A percentile compares a stretch with the other conserved stretches of the same genome.
phyloP scores from a whole-genome alignment of 2,888 invertebrate genomes.

The Hybos culiciformis region DNA sequence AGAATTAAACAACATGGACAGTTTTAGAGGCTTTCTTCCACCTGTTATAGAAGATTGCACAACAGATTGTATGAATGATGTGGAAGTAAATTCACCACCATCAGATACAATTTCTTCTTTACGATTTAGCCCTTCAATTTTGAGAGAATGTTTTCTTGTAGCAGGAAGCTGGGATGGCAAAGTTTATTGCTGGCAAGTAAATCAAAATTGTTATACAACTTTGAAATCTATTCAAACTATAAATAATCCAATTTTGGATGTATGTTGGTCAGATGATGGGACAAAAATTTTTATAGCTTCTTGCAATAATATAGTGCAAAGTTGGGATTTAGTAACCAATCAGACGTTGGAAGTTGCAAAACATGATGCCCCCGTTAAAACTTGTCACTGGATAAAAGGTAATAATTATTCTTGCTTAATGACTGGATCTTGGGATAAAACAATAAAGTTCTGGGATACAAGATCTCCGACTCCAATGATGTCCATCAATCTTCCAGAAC shows the following conservation, averaged over 20 bases:
- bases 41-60: no score
- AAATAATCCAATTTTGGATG: slow-evolving; percentile 87
- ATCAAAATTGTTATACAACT: slow-evolving; percentile 78
- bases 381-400: slow-evolving; percentile 95
- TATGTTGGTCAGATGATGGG: slow-evolving; percentile 93
- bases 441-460: slow-evolving; percentile 97
- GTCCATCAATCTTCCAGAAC: slow-evolving; percentile 78
- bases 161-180: slow-evolving; percentile 92
- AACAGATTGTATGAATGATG: slow-evolving; percentile 87
- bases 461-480: slow-evolving; percentile 80
- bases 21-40: no score
- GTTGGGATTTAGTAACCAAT: slow-evolving; percentile 86
- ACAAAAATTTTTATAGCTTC: slow-evolving; percentile 83
- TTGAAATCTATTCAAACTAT: slow-evolving; percentile 96
- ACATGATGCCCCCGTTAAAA: slow-evolving; percentile 92
- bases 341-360: slow-evolving; percentile 81
- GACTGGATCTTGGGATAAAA: slow-evolving; percentile 99
- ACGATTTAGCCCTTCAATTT: slow-evolving; percentile 80
- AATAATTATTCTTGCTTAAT: slow-evolving; percentile 90
- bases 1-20: no score
- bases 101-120: slow-evolving; percentile 92
- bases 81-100: slow-evolving; percentile 88
- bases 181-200: slow-evolving; percentile 89
- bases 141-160: slow-evolving; percentile 80
- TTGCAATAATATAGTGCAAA: slow-evolving; percentile 84